Percentiles rank a stretch among this genome's conserved stretches.
phyloP scores from a whole-genome alignment of 2,113 vertebrate genomes.

The Eupsittula cactorum region DNA sequence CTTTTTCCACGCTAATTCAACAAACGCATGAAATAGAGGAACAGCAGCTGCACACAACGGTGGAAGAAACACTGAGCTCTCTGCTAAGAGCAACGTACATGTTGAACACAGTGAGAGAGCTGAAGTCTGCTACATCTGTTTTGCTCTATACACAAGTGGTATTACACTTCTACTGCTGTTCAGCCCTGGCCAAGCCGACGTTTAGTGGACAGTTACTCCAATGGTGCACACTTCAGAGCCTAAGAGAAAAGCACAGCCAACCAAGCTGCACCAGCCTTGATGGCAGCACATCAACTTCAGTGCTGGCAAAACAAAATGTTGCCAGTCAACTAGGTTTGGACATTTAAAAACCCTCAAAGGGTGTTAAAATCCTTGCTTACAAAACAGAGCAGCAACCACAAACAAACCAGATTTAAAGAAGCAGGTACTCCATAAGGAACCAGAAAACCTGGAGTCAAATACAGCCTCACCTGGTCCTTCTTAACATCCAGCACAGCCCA shows the following conservation, averaged over 20 bases:
- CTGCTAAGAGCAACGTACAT: neutral
- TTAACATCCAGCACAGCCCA: neutral
- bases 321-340: conserved; percentile 11
- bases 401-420: conserved; percentile 68
- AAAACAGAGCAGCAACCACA: conserved; percentile 66
- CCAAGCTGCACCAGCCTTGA: neutral
- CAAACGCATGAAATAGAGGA: conserved; percentile 29
- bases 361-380: conserved; percentile 53
- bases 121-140: neutral
- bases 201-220: conserved; percentile 19
- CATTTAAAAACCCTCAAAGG: conserved; percentile 56
- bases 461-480: neutral
- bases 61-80: neutral
- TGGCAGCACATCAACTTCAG: conserved; percentile 25
- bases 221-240: neutral
- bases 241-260: conserved; percentile 23
- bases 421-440: conserved; percentile 31
- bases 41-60: conserved; percentile 26
- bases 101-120: neutral
- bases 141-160: neutral
- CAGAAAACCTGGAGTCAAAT: conserved; percentile 66
- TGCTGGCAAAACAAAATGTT: conserved; percentile 26
- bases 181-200: neutral
- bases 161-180: neutral
- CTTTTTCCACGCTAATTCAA: conserved; percentile 12